Evolutionary conservation across 2,888 invertebrate genomes (phyloP), one percentile per base, ranked within the genome.

Genomic region (Ectobius pallidus): DNA sequence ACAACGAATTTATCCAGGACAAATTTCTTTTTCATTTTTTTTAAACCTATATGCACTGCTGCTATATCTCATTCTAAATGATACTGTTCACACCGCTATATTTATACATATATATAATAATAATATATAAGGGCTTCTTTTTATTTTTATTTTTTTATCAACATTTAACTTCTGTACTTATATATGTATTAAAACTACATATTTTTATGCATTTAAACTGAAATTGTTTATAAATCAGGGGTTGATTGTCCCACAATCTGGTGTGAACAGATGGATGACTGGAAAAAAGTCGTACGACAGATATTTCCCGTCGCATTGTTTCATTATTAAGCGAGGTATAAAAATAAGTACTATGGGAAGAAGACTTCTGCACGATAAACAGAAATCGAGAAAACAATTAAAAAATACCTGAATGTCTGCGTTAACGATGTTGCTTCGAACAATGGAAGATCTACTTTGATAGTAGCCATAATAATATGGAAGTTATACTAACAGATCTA

Each of bases 321-420:
- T 30, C 46, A 44, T 46, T 27, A 44, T 65, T 65, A 65, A 71
- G 76, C 76, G 76, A 76, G 76, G 76, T 76, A 76, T 71, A 76
- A 76, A 75, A 76, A 75, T 76, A 76, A 76, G 76, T 76, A 76
- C 76, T 75, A 75, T 74, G 69, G 69, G 65, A 73, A 70, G 63
- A 22, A 62, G 63, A 69, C 42, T 69, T 63, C 58, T 58, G 58
- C 46, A 63, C 34, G 22, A 69, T 27, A 72, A 39, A 69, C 61
- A 62, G 49, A 61, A 44, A 52, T 63, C 30, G 30, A 62, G 39
- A 70, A 34, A 68, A 72, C 62, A 69, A 73, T 63, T 69, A 70
- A 52, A 70, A 73, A 69, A 65, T 71, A 71, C 71, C 63, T 58
- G 71, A 58, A 65, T 49, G 18, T 14, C 6, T 46, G 44, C 61